Conservation (phyloP, 30 jellyfish, hydroid and myxozoan species). For the Aurelia sp. region DNA sequence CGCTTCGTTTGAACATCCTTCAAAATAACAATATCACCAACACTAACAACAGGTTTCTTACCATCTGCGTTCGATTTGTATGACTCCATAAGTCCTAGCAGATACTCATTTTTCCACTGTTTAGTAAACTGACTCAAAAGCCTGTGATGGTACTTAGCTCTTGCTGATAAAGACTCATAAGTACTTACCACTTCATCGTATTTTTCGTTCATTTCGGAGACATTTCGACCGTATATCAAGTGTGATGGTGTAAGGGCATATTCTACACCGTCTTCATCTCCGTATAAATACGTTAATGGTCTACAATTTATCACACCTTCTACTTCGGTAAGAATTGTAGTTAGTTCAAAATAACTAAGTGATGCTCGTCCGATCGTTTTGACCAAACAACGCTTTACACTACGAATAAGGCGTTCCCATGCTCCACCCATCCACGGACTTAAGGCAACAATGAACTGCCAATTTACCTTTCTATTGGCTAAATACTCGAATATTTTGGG, state of each 20-base stretch:
- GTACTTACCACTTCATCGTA: slow-evolving; percentile 45
- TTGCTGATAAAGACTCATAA: slow-evolving; percentile 17
- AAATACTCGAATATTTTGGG: background rate
- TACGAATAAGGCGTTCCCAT: slow-evolving; percentile 7
- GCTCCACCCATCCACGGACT: slow-evolving; percentile 22
- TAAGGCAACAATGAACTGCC: background rate
- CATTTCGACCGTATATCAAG: slow-evolving; percentile 21
- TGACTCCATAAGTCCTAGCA: slow-evolving; percentile 22
- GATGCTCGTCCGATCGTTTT: background rate
- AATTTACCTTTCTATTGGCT: background rate
- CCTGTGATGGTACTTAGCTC: slow-evolving; percentile 28
- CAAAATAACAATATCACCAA: slow-evolving; percentile 17
- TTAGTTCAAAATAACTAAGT: slow-evolving; percentile 28
- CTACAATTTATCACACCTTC: slow-evolving; percentile 35
- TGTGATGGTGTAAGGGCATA: slow-evolving; percentile 45
- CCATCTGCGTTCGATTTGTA: background rate
- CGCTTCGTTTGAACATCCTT: slow-evolving; percentile 43
- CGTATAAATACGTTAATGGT: slow-evolving; percentile 36
- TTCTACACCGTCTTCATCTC: slow-evolving; percentile 18
- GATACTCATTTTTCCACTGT: slow-evolving; percentile 60
- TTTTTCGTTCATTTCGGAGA: background rate
- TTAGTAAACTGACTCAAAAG: slow-evolving; percentile 27
- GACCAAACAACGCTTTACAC: background rate
- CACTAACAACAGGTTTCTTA: slow-evolving; percentile 1
- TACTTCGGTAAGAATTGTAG: slow-evolving; percentile 43